Percentiles rank a stretch among this genome's conserved stretches.
Evolutionary conservation across 2,113 vertebrate species (phyloP).

Genomic region (Hypomesus transpacificus): DNA sequence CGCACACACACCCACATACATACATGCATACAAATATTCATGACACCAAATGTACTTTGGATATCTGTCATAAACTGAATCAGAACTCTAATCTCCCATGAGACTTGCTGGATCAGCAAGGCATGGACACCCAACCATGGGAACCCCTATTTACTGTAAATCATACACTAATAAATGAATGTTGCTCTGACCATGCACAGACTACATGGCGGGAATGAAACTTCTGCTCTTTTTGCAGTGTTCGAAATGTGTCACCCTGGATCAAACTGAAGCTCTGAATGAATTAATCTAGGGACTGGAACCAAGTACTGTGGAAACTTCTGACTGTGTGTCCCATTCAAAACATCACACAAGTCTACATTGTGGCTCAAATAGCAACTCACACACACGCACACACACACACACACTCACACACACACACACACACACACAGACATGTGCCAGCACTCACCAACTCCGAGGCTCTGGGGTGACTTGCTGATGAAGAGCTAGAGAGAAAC

Average conservation of each 20-base stretch:
- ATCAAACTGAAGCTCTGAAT: background rate
- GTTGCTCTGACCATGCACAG: background rate
- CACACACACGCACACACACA: background rate
- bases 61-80: too few relatives aligned
- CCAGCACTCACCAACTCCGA: constrained; percentile 83
- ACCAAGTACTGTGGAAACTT: too few relatives aligned
- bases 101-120: constrained; percentile 2
- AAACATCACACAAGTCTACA: background rate
- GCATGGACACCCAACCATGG: background rate
- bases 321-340: background rate
- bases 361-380: too few relatives aligned
- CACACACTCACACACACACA: background rate
- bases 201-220: constrained; percentile 35
- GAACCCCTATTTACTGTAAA: background rate
- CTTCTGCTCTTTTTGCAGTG: background rate
- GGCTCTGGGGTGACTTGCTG: constrained; percentile 79
- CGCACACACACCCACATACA: constrained; percentile 8
- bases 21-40: constrained; percentile 16
- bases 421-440: background rate
- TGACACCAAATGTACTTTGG: background rate
- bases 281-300: background rate
- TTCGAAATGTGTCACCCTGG: constrained; percentile 11
- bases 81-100: too few relatives aligned
- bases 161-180: background rate
- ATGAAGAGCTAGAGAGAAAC: constrained; percentile 87